Conservation (phyloP, 1,140 invertebrate species). For the Diplogasteroides magnus region DNA sequence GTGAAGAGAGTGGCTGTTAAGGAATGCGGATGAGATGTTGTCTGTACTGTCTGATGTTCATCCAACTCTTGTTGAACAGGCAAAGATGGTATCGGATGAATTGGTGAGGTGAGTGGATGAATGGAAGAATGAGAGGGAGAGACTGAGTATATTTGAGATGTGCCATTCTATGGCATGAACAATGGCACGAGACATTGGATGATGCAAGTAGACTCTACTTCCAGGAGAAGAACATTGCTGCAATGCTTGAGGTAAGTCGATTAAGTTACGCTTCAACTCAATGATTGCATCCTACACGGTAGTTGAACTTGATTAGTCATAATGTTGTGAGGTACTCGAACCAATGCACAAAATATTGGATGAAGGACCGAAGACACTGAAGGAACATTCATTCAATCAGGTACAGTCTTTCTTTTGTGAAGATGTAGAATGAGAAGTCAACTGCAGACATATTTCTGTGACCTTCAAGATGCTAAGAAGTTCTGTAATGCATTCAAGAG, state of each 20-base stretch:
- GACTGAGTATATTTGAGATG: too few relatives aligned
- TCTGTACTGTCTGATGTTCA: conserved; percentile 92
- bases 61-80: conserved; percentile 81
- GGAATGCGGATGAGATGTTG: conserved; percentile 90
- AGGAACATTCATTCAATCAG: conserved; percentile 93
- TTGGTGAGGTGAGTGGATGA: not conserved
- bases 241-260: conserved; percentile 2
- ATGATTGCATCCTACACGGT: not conserved
- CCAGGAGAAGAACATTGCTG: conserved; percentile 67
- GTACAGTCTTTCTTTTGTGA: conserved; percentile 6
- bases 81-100: conserved; percentile 63
- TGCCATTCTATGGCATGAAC: conserved; percentile 97
- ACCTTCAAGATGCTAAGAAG: conserved; percentile 84
- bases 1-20: not conserved
- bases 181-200: conserved; percentile 96
- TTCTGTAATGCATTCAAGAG: conserved; percentile 82
- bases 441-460: conserved; percentile 74
- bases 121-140: too few relatives aligned
- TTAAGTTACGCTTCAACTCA: not conserved
- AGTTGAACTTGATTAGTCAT: too few relatives aligned
- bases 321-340: conserved; percentile 77
- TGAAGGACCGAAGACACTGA: conserved; percentile 78
- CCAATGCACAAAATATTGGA: conserved; percentile 90
- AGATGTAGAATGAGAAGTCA: not conserved
- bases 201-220: conserved; percentile 94